A percentile compares a stretch with the other conserved stretches of the same genome.
These are phyloP conservation scores for Tetramorium parvispinum DNA, from an alignment of 1,140 invertebrate species.

Conservation along the genomic window DNA sequence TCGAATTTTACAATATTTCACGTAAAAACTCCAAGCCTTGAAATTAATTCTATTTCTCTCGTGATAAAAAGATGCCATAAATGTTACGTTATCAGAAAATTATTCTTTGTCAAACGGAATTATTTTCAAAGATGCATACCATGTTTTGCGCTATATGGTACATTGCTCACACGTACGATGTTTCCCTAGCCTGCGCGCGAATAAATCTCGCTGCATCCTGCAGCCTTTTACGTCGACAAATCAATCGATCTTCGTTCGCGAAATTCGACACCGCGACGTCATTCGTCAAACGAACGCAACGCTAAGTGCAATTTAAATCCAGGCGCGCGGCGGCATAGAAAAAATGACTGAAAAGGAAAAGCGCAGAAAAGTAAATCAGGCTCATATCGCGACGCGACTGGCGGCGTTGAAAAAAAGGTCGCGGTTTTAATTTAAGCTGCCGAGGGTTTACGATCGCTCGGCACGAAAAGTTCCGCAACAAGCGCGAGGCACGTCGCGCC, in stretches of 20 bases:
- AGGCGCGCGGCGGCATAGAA: conserved; percentile 2
- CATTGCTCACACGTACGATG: neutral
- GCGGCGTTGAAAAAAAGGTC: conserved; percentile 31
- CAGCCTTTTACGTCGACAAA: conserved; percentile 21
- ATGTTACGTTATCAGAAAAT: neutral
- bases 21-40: neutral
- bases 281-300: conserved; percentile 50
- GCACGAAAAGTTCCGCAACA: conserved; percentile 51
- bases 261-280: conserved; percentile 48
- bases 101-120: conserved; percentile 2
- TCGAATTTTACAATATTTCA: neutral
- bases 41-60: neutral
- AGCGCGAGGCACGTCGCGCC: conserved; percentile 42
- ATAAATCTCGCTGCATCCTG: conserved; percentile 40
- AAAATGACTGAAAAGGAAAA: neutral
- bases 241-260: conserved; percentile 56
- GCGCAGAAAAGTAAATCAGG: conserved; percentile 42
- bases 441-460: conserved; percentile 66
- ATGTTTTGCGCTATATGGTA: conserved; percentile 21
- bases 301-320: conserved; percentile 65
- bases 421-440: conserved; percentile 67
- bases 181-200: conserved; percentile 13
- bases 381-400: conserved; percentile 56
- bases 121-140: neutral
- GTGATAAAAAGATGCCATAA: neutral